Percentiles rank a stretch among this genome's conserved stretches.
These are phyloP conservation scores for Drymodes brunneopygia DNA, from an alignment of 2,113 vertebrate species.

Conservation along the genomic window DNA sequence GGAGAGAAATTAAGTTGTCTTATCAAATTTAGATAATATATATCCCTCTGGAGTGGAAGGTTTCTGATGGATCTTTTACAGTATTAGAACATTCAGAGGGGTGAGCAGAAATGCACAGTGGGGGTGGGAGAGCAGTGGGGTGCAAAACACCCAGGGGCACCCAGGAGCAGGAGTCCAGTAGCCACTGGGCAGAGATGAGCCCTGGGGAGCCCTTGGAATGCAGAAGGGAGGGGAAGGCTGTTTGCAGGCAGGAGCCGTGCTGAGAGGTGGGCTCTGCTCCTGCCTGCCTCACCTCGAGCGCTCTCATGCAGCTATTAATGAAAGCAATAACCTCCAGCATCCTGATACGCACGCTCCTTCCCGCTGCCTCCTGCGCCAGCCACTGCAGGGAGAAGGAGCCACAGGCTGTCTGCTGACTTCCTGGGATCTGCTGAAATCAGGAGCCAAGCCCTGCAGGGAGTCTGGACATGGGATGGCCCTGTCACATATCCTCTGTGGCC, in stretches of 20 bases:
- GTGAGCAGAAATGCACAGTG: neutral
- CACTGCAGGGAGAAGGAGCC: neutral
- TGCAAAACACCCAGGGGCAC: neutral
- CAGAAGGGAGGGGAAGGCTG: neutral
- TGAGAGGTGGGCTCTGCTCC: neutral
- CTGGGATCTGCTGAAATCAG: neutral
- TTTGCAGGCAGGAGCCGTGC: neutral
- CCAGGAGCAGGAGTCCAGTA: rapidly evolving
- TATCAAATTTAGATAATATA: constrained; percentile 84
- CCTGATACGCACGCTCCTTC: neutral
- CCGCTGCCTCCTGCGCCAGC: neutral
- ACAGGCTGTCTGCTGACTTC: neutral
- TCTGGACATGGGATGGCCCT: neutral
- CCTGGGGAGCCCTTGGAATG: neutral
- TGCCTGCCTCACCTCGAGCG: neutral
- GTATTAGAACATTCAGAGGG: constrained; percentile 51
- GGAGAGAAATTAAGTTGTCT: constrained; percentile 83
- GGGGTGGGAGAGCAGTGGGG: neutral
- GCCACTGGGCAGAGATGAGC: rapidly evolving
- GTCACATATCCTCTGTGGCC: neutral
- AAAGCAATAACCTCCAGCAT: neutral
- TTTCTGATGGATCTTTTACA: constrained; percentile 64
- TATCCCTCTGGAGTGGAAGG: constrained; percentile 75
- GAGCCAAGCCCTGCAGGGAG: neutral
- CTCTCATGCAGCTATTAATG: neutral